Base-by-base conservation (phyloP, 2,797 vertebrate genomes). In the Spheniscus humboldti region DNA sequence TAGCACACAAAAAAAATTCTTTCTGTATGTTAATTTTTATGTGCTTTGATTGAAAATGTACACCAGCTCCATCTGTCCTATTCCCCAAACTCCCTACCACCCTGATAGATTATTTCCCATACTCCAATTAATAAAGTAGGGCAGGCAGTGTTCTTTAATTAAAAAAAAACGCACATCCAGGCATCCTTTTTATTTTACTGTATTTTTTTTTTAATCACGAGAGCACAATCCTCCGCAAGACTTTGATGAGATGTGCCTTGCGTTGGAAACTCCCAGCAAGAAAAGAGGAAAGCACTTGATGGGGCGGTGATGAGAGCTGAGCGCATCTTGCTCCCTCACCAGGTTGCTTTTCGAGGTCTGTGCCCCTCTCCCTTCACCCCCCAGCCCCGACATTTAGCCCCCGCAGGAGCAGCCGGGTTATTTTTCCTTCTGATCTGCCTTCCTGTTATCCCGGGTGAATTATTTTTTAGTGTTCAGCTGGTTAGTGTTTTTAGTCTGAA, bases 41-140 rank as follows among this genome's bases (percentile, higher is more conserved):
- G 81, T 94, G 93, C 91, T 94, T 87, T 93, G 91, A 92, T 87
- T 96, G 95, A 84, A 95, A 94, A 96, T 80, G 68, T 88, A 80
- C 89, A 88, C 80, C 69, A 67, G 74, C 79, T 91, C 91, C 91
- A 95, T 94, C 96, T 96, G 88, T 96, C 91, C 87, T 96, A 90
- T 95, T 97, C 88, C 92, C 94, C 60, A 88, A 94, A 86, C 95
- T 95, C 91, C 59, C 91, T 72, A 85, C 89, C 85, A 62, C 80
- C 75, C 63, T 86, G 94, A 93, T 82, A 95, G 87, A 92, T 96
- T 96, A 93, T 94, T 94, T 97, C 88, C 86, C 80, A 56, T 86
- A 90, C 68, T 95, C 79, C 92, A 96, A 69, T 96, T 97, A 96
- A 96, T 96, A 92, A 97, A 96, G 89, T 96, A 97, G 96, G 95